Conservation (phyloP, 2,888 invertebrate species). For the Diarsia rubi region DNA sequence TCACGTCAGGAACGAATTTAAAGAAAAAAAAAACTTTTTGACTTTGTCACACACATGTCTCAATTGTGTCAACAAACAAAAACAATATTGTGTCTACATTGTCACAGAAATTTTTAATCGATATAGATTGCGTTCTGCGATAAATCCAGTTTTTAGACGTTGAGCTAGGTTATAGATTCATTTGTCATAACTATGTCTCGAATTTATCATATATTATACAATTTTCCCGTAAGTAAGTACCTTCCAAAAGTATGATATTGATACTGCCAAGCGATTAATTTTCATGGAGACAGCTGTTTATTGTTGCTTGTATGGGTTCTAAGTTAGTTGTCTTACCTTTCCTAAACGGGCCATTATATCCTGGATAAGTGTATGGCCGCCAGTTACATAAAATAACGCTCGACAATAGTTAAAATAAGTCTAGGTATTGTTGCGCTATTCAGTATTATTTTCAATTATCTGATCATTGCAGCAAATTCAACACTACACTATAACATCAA, state of each 20-base stretch:
- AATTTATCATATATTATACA: slow-evolving; percentile 29
- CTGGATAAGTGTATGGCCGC: not conserved
- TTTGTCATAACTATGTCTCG: slow-evolving; percentile 37
- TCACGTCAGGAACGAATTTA: too few relatives aligned
- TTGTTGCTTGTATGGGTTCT: not conserved
- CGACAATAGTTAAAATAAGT: not conserved
- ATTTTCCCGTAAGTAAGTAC: slow-evolving; percentile 47
- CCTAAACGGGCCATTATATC: not conserved
- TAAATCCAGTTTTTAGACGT: not conserved
- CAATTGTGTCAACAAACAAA: too few relatives aligned
- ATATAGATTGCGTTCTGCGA: not conserved
- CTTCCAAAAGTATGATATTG: not conserved
- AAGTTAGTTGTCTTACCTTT: not conserved
- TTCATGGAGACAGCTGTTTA: not conserved
- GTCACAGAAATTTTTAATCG: not conserved
- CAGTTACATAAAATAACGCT: not conserved
- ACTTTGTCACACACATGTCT: too few relatives aligned
- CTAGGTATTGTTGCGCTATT: not conserved
- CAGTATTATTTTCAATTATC: not conserved
- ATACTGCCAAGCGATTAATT: not conserved
- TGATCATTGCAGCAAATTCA: not conserved
- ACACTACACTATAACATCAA: not conserved
- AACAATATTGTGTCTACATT: not conserved
- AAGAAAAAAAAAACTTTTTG: too few relatives aligned
- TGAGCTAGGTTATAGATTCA: slow-evolving; percentile 1